Conservation (phyloP, 2,113 vertebrate genomes). For the Ceyx cyanopectus region DNA sequence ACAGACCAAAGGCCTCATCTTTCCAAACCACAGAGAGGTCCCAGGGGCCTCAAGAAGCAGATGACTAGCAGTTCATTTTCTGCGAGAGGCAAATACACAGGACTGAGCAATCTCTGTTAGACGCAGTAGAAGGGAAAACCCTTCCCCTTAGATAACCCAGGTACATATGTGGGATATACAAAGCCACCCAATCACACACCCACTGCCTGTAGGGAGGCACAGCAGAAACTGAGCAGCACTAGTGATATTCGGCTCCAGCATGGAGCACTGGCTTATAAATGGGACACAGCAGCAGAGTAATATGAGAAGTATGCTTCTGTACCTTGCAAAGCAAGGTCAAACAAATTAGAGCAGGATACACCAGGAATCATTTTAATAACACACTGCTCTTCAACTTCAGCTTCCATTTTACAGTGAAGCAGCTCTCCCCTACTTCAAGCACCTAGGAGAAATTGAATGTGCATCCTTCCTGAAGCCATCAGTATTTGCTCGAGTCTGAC, state of each 20-base stretch:
- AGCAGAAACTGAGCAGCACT: neutral
- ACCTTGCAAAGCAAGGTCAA: neutral
- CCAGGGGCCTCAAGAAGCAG: neutral
- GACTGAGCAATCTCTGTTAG: neutral
- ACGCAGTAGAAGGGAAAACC: neutral
- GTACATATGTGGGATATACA: neutral
- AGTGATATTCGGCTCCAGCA: fast-evolving
- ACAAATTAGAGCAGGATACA: neutral
- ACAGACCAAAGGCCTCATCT: conserved; percentile 46
- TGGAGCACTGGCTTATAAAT: neutral
- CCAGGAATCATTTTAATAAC: neutral
- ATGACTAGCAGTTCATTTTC: neutral
- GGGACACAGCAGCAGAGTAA: neutral
- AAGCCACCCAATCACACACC: neutral
- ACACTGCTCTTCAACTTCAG: neutral
- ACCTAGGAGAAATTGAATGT: neutral
- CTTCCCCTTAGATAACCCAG: neutral
- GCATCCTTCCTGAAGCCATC: neutral
- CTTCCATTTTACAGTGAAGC: neutral
- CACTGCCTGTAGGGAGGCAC: neutral
- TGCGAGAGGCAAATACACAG: neutral
- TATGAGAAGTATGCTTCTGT: neutral
- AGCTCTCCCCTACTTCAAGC: neutral
- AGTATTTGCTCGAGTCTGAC: neutral
- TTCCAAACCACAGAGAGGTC: conserved; percentile 40